Evolutionary conservation across 2,888 invertebrate genomes (phyloP).

Genomic region (Spodoptera picta): DNA sequence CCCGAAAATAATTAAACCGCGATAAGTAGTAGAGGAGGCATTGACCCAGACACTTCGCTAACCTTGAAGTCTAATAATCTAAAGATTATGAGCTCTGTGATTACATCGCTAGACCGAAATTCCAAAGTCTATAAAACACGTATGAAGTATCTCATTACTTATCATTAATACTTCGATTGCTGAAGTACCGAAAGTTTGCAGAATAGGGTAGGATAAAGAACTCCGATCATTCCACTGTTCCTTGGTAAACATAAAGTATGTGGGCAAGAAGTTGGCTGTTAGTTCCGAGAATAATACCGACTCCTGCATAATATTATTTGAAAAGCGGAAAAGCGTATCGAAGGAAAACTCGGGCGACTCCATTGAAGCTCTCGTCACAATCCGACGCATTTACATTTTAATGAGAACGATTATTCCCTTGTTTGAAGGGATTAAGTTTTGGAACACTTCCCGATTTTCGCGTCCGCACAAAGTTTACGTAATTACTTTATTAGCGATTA

Average conservation of each 20-base stretch:
- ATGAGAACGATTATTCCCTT: conserved; percentile 82
- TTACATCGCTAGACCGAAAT: too few species aligned
- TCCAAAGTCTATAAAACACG: too few species aligned
- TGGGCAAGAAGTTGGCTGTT: conserved; percentile 65
- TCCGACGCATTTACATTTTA: conserved; percentile 79
- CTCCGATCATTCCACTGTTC: conserved; percentile 49
- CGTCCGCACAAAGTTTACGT: conserved; percentile 66
- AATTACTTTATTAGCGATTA: conserved; percentile 75
- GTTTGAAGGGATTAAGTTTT: conserved; percentile 79
- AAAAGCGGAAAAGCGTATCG: conserved; percentile 70
- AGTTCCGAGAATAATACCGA: conserved; percentile 60
- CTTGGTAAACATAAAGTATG: conserved; percentile 69
- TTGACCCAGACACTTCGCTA: too few species aligned
- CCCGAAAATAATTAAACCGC: too few species aligned
- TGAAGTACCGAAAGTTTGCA: background rate
- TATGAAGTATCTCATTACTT: too few species aligned
- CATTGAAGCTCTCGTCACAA: conserved; percentile 73
- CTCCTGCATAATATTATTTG: conserved; percentile 78
- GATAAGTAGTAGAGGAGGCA: too few species aligned
- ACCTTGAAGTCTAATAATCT: too few species aligned
- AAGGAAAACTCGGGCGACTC: conserved; percentile 71
- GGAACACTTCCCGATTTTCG: conserved; percentile 69
- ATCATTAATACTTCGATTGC: too few species aligned
- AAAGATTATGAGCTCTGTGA: too few species aligned
- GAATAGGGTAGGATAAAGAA: conserved; percentile 1